Evolutionary conservation across 2,888 invertebrate species (phyloP).

Genomic region (Caenorhabditis wallacei): DNA sequence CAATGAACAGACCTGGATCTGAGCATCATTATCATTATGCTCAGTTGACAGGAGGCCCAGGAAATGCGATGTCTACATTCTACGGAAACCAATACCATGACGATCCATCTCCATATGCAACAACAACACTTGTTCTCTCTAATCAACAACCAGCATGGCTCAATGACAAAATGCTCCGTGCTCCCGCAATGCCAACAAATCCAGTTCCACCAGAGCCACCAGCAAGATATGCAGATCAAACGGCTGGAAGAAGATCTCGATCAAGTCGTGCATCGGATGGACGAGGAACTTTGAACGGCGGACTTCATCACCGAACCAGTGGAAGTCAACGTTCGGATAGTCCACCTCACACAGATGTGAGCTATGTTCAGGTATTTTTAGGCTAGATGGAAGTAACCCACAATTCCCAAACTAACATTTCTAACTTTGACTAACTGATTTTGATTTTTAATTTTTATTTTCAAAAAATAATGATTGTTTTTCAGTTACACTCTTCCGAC

Average conservation of each 20-base stretch:
- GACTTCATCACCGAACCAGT: constrained; percentile 46
- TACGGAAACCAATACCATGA: constrained; percentile 79
- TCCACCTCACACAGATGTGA: constrained; percentile 80
- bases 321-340: constrained; percentile 76
- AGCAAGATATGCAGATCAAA: constrained; percentile 68
- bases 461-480: not conserved
- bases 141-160: constrained; percentile 77
- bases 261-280: constrained; percentile 69
- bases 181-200: constrained; percentile 74
- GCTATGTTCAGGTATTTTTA: constrained; percentile 77
- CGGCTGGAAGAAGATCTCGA: constrained; percentile 70
- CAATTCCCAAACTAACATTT: constrained; percentile 17
- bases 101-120: constrained; percentile 83
- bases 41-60: constrained; percentile 73
- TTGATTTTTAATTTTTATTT: not conserved
- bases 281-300: constrained; percentile 60
- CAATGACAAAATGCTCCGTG: constrained; percentile 74
- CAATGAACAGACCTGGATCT: constrained; percentile 69
- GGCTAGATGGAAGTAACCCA: constrained; percentile 35
- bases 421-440: constrained; percentile 19
- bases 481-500: constrained; percentile 77
- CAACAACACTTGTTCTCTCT: constrained; percentile 81
- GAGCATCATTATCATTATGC: constrained; percentile 80
- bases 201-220: constrained; percentile 77
- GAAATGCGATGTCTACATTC: constrained; percentile 76